These are phyloP conservation scores for Drosophila orena DNA, from an alignment of 1,140 invertebrate genomes.

Conservation along the genomic window DNA sequence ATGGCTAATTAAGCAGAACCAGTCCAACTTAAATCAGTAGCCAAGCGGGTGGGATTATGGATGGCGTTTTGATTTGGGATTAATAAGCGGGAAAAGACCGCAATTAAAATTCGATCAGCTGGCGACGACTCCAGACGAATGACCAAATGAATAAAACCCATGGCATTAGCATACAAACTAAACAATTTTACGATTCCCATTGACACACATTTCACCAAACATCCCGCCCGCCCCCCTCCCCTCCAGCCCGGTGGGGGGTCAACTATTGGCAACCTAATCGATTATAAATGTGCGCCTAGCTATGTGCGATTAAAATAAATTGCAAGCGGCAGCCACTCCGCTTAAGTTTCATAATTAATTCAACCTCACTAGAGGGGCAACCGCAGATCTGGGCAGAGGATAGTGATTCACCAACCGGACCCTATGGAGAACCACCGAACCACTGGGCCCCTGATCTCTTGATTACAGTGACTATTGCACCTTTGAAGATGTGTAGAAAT, in stretches of 20 bases:
- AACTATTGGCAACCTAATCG: conserved; percentile 66
- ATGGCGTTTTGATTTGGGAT: conserved; percentile 4
- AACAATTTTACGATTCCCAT: conserved; percentile 41
- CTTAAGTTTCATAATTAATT: conserved; percentile 84
- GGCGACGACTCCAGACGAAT: conserved; percentile 47
- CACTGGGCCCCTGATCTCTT: no score
- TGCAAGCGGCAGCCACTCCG: conserved; percentile 66
- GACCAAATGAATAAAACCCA: conserved; percentile 45
- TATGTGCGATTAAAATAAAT: conserved; percentile 83
- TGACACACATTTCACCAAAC: conserved; percentile 65
- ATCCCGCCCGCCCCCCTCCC: neutral
- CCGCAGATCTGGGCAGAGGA: conserved; percentile 19
- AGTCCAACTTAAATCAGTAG: conserved; percentile 33
- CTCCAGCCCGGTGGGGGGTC: neutral
- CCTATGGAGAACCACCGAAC: conserved; percentile 11
- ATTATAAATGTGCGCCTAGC: conserved; percentile 81
- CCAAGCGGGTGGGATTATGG: conserved; percentile 21
- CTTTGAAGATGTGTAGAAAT: no score
- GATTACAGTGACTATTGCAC: conserved; percentile 3
- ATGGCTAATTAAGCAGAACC: conserved; percentile 60
- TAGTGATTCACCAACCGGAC: conserved; percentile 75
- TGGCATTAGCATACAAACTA: conserved; percentile 60
- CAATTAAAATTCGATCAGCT: conserved; percentile 76
- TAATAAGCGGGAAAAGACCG: conserved; percentile 43
- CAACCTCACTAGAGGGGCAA: conserved; percentile 41